A percentile compares a stretch with the other conserved stretches of the same genome.
phyloP scores from a whole-genome alignment of 2,888 invertebrate genomes.

The Ligdia adustata region DNA sequence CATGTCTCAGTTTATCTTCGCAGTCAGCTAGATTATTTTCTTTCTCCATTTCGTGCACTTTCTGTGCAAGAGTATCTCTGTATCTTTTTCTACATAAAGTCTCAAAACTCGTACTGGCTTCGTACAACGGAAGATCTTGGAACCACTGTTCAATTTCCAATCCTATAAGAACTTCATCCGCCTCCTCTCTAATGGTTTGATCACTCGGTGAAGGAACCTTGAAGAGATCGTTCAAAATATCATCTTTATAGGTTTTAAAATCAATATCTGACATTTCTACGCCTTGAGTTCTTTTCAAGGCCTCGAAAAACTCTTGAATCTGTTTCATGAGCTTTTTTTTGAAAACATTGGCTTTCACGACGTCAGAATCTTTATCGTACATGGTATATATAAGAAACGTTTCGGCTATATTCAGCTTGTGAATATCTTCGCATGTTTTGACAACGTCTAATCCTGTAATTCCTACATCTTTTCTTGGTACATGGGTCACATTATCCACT shows the following conservation, averaged over 20 bases:
- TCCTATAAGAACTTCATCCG: conserved; percentile 56
- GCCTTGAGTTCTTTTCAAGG: conserved; percentile 47
- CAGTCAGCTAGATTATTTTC: conserved; percentile 31
- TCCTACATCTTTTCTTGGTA: conserved; percentile 38
- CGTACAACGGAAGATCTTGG: conserved; percentile 51
- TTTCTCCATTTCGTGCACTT: conserved; percentile 52
- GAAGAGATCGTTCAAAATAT: conserved; percentile 51
- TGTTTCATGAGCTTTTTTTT: conserved; percentile 52
- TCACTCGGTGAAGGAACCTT: conserved; percentile 58
- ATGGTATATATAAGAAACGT: conserved; percentile 52
- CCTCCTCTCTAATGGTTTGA: conserved; percentile 55
- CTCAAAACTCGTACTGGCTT: conserved; percentile 37
- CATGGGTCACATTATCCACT: conserved; percentile 46
- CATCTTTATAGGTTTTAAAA: conserved; percentile 41
- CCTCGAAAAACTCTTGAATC: conserved; percentile 46
- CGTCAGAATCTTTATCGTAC: conserved; percentile 53
- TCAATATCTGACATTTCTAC: conserved; percentile 45
- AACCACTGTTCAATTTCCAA: conserved; percentile 66
- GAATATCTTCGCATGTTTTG: conserved; percentile 49
- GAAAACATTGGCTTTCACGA: conserved; percentile 51
- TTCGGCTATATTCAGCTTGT: conserved; percentile 54
- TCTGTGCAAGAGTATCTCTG: conserved; percentile 53
- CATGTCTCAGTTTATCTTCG: conserved; percentile 45
- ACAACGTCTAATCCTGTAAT: conserved; percentile 28
- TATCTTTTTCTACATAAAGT: conserved; percentile 43